phyloP scores from a whole-genome alignment of 2,888 invertebrate genomes.

The Cephus rjabovi region DNA sequence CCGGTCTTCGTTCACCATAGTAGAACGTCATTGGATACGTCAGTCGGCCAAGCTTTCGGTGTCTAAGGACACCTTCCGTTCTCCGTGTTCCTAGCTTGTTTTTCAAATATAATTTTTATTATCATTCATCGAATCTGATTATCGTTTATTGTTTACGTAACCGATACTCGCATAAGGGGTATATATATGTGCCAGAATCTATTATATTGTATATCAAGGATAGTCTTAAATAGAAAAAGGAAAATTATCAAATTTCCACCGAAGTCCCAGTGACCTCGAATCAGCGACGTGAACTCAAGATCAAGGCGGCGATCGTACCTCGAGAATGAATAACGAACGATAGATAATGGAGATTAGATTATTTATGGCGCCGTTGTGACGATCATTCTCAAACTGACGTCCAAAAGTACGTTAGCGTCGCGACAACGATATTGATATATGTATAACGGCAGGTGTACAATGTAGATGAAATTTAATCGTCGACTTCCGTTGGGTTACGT shows the following conservation, averaged over 20 bases:
- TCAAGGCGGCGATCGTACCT: background rate
- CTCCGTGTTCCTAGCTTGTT: background rate
- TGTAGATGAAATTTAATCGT: background rate
- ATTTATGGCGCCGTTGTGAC: background rate
- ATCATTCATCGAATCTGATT: background rate
- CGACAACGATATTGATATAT: background rate
- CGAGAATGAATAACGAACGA: background rate
- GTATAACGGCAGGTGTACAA: background rate
- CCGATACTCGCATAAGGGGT: background rate
- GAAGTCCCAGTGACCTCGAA: background rate
- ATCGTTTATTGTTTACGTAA: background rate
- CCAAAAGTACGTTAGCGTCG: background rate
- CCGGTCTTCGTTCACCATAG: background rate
- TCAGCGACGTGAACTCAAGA: background rate
- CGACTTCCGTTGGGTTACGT: background rate
- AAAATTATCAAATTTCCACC: background rate
- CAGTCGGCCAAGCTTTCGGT: background rate
- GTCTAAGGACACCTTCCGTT: background rate
- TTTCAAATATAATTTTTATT: background rate
- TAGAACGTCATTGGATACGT: background rate
- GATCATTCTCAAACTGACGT: background rate
- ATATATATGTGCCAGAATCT: background rate
- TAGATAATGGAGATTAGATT: background rate
- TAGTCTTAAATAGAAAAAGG: too few species aligned
- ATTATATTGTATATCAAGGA: background rate